Evolutionary conservation across 2,797 vertebrate species (phyloP).

Genomic region (Huso huso): DNA sequence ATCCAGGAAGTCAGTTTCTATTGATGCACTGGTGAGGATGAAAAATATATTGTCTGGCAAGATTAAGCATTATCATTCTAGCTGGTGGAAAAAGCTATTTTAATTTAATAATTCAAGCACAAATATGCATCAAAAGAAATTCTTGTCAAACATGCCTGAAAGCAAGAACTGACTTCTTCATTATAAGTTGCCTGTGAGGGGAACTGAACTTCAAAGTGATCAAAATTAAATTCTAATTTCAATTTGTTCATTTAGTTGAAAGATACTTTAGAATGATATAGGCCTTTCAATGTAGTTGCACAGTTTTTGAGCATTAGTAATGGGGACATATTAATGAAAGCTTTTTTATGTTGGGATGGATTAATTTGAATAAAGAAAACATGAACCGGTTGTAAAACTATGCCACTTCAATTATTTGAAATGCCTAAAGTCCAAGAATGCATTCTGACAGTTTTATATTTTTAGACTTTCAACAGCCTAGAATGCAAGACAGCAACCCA

Average conservation of each 20-base stretch:
- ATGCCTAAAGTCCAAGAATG: too few species aligned
- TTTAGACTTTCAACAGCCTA: too few species aligned
- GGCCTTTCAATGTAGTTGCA: constrained; percentile 7
- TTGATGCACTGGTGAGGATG: too few species aligned
- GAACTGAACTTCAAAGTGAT: constrained; percentile 57
- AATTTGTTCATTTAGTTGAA: constrained; percentile 45
- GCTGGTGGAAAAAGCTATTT: constrained; percentile 56
- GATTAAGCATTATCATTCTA: constrained; percentile 60
- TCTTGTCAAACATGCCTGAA: constrained; percentile 61
- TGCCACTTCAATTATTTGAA: too few species aligned
- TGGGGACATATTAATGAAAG: too few species aligned
- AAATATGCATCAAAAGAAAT: constrained; percentile 58
- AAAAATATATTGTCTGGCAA: constrained; percentile 42
- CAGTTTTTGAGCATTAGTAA: too few species aligned
- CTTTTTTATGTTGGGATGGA: too few species aligned
- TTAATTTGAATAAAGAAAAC: too few species aligned
- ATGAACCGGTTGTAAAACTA: too few species aligned
- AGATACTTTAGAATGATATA: constrained; percentile 42
- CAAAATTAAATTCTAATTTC: constrained; percentile 59
- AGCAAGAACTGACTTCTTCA: constrained; percentile 58
- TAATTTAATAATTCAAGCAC: constrained; percentile 61
- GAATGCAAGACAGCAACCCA: too few species aligned
- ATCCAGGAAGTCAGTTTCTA: constrained; percentile 44
- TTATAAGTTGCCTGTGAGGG: constrained; percentile 51
- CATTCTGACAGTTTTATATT: too few species aligned